Evolutionary conservation across 2,113 vertebrate species (phyloP).

Genomic region (Eublepharis macularius): DNA sequence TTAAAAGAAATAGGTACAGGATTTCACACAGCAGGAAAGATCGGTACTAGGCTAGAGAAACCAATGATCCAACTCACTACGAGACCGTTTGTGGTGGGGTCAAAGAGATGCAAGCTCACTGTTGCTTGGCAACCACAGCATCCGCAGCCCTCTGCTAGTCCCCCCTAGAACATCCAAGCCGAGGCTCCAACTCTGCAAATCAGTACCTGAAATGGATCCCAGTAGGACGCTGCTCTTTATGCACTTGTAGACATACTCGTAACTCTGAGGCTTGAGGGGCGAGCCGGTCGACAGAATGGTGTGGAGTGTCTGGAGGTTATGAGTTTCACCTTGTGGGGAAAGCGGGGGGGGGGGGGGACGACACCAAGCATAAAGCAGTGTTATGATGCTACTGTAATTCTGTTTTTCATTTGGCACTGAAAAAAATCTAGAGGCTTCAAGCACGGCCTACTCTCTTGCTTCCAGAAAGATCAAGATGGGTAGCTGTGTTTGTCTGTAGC

Average conservation of each 20-base stretch:
- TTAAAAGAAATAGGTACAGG: too few species aligned
- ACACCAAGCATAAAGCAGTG: not conserved
- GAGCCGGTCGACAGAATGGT: constrained; percentile 95
- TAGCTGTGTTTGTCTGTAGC: too few species aligned
- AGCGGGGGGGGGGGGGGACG: not conserved
- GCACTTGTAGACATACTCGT: constrained; percentile 91
- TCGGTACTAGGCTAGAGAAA: too few species aligned
- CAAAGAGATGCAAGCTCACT: too few species aligned
- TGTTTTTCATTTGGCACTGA: not conserved
- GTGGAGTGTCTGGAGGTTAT: constrained; percentile 91
- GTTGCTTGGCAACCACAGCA: too few species aligned
- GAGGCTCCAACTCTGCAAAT: not conserved
- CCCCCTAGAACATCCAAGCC: not conserved
- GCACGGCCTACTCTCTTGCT: too few species aligned
- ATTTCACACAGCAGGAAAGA: too few species aligned
- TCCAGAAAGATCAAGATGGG: too few species aligned
- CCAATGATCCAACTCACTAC: too few species aligned
- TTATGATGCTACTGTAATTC: too few species aligned
- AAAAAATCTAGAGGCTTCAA: not conserved
- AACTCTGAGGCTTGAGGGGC: constrained; percentile 91
- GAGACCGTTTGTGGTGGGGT: too few species aligned
- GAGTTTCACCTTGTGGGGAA: constrained; percentile 82
- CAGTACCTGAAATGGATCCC: constrained; percentile 92
- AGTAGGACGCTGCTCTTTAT: constrained; percentile 89
- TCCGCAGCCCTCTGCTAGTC: too few species aligned